A percentile compares a stretch with the other conserved stretches of the same genome.
phyloP scores from a whole-genome alignment of 30 jellyfish, hydroid and myxozoan genomes.

The Hydra vulgaris region DNA sequence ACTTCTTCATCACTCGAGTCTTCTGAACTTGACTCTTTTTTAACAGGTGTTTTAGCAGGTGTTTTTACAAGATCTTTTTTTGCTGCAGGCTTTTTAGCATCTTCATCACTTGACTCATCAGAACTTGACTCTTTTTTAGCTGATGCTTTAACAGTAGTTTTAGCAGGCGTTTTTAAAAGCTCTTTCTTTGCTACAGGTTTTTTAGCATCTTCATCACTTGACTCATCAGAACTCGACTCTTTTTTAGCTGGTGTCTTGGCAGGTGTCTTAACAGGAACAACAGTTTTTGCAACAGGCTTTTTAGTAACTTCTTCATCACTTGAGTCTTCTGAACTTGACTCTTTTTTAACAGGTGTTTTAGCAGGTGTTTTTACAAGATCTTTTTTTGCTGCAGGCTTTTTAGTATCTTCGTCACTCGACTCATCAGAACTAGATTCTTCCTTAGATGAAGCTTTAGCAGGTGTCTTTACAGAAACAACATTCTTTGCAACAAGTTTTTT shows the following conservation, averaged over 20 bases:
- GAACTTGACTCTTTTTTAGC: constrained; percentile 33
- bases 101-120: constrained; percentile 34
- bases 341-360: constrained; percentile 15
- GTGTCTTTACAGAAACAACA: not conserved
- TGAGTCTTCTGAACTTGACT: constrained; percentile 21
- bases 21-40: constrained; percentile 25
- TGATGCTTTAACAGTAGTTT: constrained; percentile 10
- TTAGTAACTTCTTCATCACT: constrained; percentile 12
- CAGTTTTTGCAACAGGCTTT: not conserved
- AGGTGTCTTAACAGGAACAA: not conserved
- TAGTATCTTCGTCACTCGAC: constrained; percentile 4
- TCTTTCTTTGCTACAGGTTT: constrained; percentile 6
- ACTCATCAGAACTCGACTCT: constrained; percentile 28
- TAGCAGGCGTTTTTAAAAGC: not conserved
- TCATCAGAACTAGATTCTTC: constrained; percentile 31
- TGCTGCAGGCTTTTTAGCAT: constrained; percentile 19
- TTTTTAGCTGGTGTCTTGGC: constrained; percentile 17
- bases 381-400: not conserved
- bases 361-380: too few relatives aligned
- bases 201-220: constrained; percentile 10
- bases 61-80: not conserved
- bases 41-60: not conserved
- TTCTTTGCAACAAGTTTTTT: constrained; percentile 9
- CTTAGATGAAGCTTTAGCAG: not conserved
- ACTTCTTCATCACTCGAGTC: constrained; percentile 15